These are phyloP conservation scores for Corythornis madagascariensis DNA, from an alignment of 2,113 vertebrate genomes.

Conservation along the genomic window DNA sequence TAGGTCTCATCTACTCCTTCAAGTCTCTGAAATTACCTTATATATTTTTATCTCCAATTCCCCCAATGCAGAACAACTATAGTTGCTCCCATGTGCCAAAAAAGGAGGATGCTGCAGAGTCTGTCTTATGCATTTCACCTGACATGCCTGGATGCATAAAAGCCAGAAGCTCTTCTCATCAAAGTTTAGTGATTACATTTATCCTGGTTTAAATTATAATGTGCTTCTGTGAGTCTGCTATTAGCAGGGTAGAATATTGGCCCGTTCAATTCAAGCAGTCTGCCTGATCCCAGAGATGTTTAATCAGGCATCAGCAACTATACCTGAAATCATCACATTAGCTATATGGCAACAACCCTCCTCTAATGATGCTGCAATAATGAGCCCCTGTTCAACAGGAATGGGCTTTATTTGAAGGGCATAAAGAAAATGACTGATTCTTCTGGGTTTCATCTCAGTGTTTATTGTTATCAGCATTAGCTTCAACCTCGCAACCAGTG, in stretches of 20 bases:
- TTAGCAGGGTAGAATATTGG: conserved; percentile 2
- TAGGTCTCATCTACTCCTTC: background rate
- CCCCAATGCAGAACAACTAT: background rate
- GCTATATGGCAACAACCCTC: conserved; percentile 31
- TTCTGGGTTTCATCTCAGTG: background rate
- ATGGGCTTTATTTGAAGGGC: background rate
- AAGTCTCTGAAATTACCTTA: background rate
- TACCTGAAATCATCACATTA: conserved; percentile 40
- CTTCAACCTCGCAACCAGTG: background rate
- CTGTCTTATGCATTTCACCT: background rate
- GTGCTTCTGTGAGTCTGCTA: background rate
- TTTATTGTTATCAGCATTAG: background rate
- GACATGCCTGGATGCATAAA: background rate
- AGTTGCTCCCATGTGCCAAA: background rate
- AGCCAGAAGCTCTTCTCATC: conserved; percentile 14
- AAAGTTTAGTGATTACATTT: conserved; percentile 31
- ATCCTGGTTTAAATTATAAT: conserved; percentile 47
- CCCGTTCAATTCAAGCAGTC: background rate
- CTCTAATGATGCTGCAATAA: conserved; percentile 13
- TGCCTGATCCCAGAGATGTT: conserved; percentile 23
- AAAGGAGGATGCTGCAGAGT: background rate
- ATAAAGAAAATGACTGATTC: background rate
- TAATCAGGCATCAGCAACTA: conserved; percentile 28
- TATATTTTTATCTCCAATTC: background rate
- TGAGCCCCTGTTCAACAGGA: conserved; percentile 6